phyloP scores from a whole-genome alignment of 1,140 invertebrate species.

The Diorhabda elongata region DNA sequence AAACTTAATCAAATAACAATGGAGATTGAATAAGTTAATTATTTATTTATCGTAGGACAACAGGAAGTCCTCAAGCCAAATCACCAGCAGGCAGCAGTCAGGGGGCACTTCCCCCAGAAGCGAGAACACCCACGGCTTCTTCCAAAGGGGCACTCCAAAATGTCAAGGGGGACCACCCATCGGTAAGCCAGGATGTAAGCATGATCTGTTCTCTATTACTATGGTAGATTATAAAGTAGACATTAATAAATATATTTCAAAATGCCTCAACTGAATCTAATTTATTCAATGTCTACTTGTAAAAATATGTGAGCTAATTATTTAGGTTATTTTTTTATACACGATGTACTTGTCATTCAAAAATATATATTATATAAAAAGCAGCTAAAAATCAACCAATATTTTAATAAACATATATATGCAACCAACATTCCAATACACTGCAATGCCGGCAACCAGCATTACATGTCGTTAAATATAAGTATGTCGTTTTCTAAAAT shows the following conservation, averaged over 20 bases:
- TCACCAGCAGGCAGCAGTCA: constrained; percentile 62
- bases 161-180: constrained; percentile 73
- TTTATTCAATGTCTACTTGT: no score
- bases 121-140: constrained; percentile 63
- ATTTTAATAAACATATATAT: no score
- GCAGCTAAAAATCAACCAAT: no score
- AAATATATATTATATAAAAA: no score
- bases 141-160: constrained; percentile 71
- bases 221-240: constrained; percentile 16
- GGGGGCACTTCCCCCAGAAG: constrained; percentile 54
- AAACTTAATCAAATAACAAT: no score
- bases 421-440: no score
- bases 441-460: no score
- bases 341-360: background rate
- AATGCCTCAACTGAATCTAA: no score
- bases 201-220: constrained; percentile 39
- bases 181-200: constrained; percentile 56
- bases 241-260: no score
- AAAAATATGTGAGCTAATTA: no score
- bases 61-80: constrained; percentile 67
- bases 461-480: background rate
- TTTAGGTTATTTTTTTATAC: background rate
- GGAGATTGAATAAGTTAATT: background rate
- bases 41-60: constrained; percentile 56
- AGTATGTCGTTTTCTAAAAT: background rate